These are phyloP conservation scores for Nipponacmea schrenckii DNA, from an alignment of 2,888 invertebrate genomes.

Conservation along the genomic window DNA sequence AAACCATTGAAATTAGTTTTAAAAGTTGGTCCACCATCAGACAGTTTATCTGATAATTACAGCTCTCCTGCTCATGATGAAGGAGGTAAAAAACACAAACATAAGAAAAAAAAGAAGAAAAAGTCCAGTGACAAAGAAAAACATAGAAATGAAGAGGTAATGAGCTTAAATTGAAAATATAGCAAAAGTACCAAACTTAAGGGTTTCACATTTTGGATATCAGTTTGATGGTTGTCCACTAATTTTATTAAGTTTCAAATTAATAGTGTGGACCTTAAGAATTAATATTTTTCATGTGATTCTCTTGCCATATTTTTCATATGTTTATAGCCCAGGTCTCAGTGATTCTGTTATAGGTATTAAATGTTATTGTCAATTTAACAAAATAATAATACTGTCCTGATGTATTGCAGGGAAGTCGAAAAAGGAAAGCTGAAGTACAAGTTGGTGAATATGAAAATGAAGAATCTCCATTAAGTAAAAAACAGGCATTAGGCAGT, in stretches of 20 bases:
- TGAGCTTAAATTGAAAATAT: neutral
- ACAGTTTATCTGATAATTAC: slow-evolving; percentile 31
- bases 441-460: slow-evolving; percentile 25
- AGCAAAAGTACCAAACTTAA: no score
- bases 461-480: slow-evolving; percentile 15
- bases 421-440: slow-evolving; percentile 25
- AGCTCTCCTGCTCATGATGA: slow-evolving; percentile 32
- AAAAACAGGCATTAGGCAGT: slow-evolving; percentile 23
- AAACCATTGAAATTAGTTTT: slow-evolving; percentile 51
- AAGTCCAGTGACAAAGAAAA: slow-evolving; percentile 45
- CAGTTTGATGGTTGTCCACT: no score
- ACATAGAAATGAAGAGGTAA: slow-evolving; percentile 36
- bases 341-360: no score
- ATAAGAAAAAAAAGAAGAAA: slow-evolving; percentile 58
- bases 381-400: no score
- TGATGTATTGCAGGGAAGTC: slow-evolving; percentile 3
- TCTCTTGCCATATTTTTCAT: no score
- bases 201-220: no score
- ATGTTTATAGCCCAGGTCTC: no score
- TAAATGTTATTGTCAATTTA: no score
- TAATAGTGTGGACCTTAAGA: no score
- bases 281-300: no score
- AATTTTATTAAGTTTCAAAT: no score
- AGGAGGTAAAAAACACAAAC: slow-evolving; percentile 55
- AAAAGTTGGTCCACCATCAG: slow-evolving; percentile 34